Evolutionary conservation across 2,888 invertebrate species (phyloP).

Genomic region (Magallana nippona): DNA sequence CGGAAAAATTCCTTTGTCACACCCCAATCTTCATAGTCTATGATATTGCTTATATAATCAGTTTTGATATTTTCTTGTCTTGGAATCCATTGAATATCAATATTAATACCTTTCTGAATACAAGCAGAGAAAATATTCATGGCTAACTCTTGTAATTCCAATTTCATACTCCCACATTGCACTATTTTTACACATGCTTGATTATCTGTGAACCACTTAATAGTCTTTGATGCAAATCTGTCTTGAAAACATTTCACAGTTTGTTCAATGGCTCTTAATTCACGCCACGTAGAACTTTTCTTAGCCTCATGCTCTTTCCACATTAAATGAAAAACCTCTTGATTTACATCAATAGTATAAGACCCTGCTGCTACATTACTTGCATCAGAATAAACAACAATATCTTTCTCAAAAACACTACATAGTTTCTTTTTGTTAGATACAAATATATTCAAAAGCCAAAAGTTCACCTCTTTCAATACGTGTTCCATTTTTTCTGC

Average conservation of each 20-base stretch:
- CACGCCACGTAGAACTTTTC: conserved; percentile 23
- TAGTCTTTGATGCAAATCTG: conserved; percentile 1
- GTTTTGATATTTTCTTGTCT: conserved; percentile 43
- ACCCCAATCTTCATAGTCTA: conserved; percentile 49
- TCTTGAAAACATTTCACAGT: conserved; percentile 19
- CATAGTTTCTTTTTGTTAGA: conserved; percentile 10
- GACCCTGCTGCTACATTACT: conserved; percentile 10
- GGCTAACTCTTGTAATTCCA: not conserved
- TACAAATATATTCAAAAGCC: not conserved
- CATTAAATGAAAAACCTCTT: conserved; percentile 28
- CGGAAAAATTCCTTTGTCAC: conserved; percentile 40
- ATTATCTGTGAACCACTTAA: conserved; percentile 34
- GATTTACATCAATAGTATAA: conserved; percentile 4
- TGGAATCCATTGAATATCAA: conserved; percentile 44
- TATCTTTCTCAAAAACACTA: not conserved
- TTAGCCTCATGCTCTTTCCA: conserved; percentile 30
- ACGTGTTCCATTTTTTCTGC: conserved; percentile 10
- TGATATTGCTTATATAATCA: conserved; percentile 44
- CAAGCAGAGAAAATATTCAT: not conserved
- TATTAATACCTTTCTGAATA: not conserved
- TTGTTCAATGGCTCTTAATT: conserved; percentile 36
- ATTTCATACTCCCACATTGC: conserved; percentile 13
- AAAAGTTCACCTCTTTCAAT: conserved; percentile 23
- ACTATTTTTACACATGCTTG: conserved; percentile 25
- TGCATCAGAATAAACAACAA: conserved; percentile 11